Evolutionary conservation across 2,113 vertebrate species (phyloP), one percentile per base, ranked within the genome.

Genomic region (Eulemur rufifrons): DNA sequence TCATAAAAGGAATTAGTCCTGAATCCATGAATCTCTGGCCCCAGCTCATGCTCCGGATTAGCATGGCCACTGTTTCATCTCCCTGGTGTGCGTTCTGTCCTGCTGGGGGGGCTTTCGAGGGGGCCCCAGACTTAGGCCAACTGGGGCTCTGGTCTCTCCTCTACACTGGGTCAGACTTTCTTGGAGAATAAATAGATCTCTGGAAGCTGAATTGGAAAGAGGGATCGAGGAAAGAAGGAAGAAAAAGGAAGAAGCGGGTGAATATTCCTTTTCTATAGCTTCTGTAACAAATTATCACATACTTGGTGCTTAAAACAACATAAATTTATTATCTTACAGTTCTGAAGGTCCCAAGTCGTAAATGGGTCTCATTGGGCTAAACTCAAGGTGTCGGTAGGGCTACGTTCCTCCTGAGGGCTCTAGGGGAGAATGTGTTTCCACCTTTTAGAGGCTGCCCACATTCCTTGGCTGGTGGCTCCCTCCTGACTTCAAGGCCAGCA

Each of bases 11-110:
- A 96, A 56, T 73, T 61, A 14, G 89, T 73, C 85, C 0, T 0
- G 50, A 96, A 96, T 96, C 97, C 96, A 96, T 89, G 86, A 95
- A 85, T 92, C 92, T 74, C 95, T 17, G 4, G 89, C 54, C 89
- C 23, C 78, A 86, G 91, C 93, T 97, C 69, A 0, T 85, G 76
- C 54, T 97, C 85, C 37, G 66, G 91, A 92, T 89, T 86, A 84
- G 71, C 74, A 89, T 37, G 66, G 86, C 89, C 96, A 92, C 97
- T 97, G 81, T 82, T 77, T 96, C 95, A 94, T 68, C 73, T 92
- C 80, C 86, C 56, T 15, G 64, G 21, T 47, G 25, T 69, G 45
- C 32, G 1, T 42, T 87, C 85, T 81, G 5, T 54, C 17, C 21
- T 52, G 52, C n/a, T 50, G 23, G 15, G 20, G 37, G 76, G 63